phyloP scores from a whole-genome alignment of 2,797 vertebrate genomes.

The Antrozous pallidus region DNA sequence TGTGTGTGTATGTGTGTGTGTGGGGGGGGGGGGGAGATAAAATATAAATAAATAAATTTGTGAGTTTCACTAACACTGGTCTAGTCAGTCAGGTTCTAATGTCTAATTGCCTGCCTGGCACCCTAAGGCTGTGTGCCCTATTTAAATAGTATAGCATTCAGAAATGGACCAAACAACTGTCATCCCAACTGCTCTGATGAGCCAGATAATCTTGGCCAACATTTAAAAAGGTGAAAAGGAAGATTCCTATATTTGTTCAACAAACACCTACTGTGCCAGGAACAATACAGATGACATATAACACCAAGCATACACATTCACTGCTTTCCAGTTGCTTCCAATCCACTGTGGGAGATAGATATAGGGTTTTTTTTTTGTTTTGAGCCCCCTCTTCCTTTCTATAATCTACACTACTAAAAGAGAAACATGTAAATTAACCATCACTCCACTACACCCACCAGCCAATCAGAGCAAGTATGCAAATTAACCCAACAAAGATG shows the following conservation, averaged over 20 bases:
- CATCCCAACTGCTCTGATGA: slow-evolving; percentile 37
- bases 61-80: not conserved
- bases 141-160: slow-evolving; percentile 28
- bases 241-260: slow-evolving; percentile 49
- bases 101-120: not conserved
- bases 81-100: not conserved
- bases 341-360: not conserved
- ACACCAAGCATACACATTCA: not conserved
- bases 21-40: too few species aligned
- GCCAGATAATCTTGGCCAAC: slow-evolving; percentile 22
- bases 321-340: not conserved
- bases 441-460: too few species aligned
- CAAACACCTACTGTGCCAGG: slow-evolving; percentile 45
- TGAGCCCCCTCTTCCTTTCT: not conserved
- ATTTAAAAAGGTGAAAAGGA: slow-evolving; percentile 52
- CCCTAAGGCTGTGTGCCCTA: not conserved
- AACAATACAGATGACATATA: not conserved
- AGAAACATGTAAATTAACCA: too few species aligned
- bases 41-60: not conserved
- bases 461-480: too few species aligned
- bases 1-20: too few species aligned
- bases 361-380: not conserved
- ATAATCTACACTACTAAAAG: too few species aligned
- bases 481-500: too few species aligned
- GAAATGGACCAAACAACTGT: slow-evolving; percentile 53